Conservation (phyloP, 2,113 vertebrate species). For the Hippocampus guttulatus region DNA sequence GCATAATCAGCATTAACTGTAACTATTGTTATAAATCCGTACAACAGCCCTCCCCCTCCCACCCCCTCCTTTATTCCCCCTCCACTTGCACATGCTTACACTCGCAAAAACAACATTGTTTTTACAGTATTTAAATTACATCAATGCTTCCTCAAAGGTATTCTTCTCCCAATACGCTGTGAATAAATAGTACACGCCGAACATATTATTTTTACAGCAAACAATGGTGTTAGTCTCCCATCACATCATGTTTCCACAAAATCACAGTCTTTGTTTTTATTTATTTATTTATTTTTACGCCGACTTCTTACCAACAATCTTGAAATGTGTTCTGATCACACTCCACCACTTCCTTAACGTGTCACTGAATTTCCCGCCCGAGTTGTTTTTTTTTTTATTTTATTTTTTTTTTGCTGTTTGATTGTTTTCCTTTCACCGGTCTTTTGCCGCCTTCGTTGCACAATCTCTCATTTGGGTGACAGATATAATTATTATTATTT, state of each 20-base stretch:
- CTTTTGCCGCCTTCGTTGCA: constrained; percentile 10
- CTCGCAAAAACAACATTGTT: not conserved
- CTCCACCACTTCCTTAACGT: not conserved
- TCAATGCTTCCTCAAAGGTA: not conserved
- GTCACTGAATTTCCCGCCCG: not conserved
- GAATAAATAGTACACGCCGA: not conserved
- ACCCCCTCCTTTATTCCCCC: not conserved
- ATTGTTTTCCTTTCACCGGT: constrained; percentile 40
- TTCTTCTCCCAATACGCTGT: not conserved
- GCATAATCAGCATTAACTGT: not conserved
- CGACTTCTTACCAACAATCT: not conserved
- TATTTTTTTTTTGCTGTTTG: no score
- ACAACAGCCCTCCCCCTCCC: not conserved
- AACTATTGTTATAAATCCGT: not conserved
- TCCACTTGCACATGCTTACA: not conserved
- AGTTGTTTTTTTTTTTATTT: constrained; percentile 16
- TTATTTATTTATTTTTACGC: not conserved
- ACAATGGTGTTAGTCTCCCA: not conserved
- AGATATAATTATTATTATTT: constrained; percentile 66
- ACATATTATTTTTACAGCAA: constrained; percentile 10
- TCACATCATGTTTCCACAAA: not conserved
- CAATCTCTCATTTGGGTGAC: constrained; percentile 41
- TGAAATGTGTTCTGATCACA: not conserved
- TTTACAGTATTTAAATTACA: not conserved
- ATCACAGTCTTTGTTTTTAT: not conserved